phyloP scores from a whole-genome alignment of 2,113 vertebrate genomes.

The Charadrius vociferus region DNA sequence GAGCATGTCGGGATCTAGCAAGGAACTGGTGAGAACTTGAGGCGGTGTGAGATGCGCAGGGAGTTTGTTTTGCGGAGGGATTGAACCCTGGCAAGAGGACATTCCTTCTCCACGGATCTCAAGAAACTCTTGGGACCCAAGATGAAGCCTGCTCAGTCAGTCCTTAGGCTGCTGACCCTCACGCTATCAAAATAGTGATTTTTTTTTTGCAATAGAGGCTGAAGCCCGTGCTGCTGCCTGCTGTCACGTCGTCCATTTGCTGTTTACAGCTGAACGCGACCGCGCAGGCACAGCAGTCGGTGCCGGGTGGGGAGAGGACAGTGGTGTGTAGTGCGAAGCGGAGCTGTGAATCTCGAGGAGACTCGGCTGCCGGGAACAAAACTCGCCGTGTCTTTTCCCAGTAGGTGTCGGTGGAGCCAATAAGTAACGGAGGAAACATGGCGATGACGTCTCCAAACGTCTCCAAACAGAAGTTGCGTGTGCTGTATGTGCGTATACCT shows the following conservation, averaged over 20 bases:
- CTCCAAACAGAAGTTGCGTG: background rate
- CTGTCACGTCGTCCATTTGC: rapidly evolving
- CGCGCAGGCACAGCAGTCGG: background rate
- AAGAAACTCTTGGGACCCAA: rapidly evolving
- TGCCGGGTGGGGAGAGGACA: background rate
- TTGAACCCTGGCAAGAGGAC: background rate
- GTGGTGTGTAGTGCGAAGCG: background rate
- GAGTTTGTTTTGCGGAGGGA: background rate
- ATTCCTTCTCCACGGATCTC: background rate
- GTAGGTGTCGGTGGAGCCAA: background rate
- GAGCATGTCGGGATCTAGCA: background rate
- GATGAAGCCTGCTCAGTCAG: background rate
- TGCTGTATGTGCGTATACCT: background rate
- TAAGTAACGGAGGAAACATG: rapidly evolving
- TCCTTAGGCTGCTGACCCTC: background rate
- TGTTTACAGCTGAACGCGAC: rapidly evolving
- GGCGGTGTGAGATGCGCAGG: background rate
- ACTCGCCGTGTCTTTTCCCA: background rate
- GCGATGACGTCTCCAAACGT: no score
- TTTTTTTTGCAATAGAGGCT: rapidly evolving
- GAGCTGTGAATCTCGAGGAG: background rate
- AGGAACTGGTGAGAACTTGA: background rate
- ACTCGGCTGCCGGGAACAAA: background rate
- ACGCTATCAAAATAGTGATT: rapidly evolving
- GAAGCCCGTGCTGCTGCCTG: background rate